phyloP scores from a whole-genome alignment of 2,888 invertebrate genomes.

The Callosobruchus maculatus region DNA sequence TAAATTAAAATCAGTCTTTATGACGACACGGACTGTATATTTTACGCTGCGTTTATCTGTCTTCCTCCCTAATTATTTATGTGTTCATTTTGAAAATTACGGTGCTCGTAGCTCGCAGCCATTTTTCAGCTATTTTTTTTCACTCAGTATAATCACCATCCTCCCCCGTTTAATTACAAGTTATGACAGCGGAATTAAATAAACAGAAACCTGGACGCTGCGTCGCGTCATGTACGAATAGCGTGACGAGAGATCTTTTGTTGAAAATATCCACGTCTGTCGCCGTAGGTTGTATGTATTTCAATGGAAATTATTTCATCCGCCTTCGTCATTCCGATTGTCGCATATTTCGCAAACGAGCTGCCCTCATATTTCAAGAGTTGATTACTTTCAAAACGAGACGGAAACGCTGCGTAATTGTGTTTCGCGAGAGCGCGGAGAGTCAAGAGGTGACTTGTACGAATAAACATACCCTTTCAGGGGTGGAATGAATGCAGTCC shows the following conservation, averaged over 20 bases:
- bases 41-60: too few relatives aligned
- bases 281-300: too few relatives aligned
- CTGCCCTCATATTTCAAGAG: not conserved
- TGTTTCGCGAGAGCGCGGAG: not conserved
- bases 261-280: not conserved
- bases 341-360: not conserved
- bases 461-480: not conserved
- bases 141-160: not conserved
- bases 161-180: not conserved
- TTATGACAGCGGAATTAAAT: not conserved
- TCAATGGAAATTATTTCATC: not conserved
- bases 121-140: not conserved
- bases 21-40: too few relatives aligned
- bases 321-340: not conserved
- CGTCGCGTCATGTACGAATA: not conserved
- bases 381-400: conserved; percentile 1
- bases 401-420: not conserved
- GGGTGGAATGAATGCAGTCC: not conserved
- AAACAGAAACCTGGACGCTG: not conserved
- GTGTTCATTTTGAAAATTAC: not conserved
- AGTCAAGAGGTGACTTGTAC: not conserved
- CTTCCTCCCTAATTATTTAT: too few relatives aligned
- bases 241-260: not conserved
- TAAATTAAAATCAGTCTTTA: too few relatives aligned
- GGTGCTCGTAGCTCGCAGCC: not conserved